These are phyloP conservation scores for Wiebesia pumilae DNA, from an alignment of 1,140 invertebrate genomes.

Conservation along the genomic window DNA sequence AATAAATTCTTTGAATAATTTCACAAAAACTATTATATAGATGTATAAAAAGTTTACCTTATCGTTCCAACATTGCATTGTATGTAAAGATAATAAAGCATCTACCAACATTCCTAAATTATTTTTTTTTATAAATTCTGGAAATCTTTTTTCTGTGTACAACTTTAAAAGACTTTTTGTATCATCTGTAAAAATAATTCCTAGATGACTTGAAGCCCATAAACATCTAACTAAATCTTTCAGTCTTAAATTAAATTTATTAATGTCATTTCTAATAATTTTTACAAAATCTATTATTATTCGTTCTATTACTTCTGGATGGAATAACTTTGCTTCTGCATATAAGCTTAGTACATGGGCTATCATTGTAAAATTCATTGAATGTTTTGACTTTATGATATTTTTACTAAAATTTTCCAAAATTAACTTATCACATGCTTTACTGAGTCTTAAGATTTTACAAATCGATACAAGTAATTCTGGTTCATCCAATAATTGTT, in stretches of 20 bases:
- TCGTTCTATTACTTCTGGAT: slow-evolving; percentile 34
- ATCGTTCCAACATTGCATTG: not conserved
- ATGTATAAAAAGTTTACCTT: slow-evolving; percentile 15
- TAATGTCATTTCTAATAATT: not conserved
- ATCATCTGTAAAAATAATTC: not conserved
- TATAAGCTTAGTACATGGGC: slow-evolving; percentile 54
- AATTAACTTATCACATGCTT: slow-evolving; percentile 26
- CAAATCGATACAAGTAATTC: slow-evolving; percentile 50
- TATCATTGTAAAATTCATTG: slow-evolving; percentile 34
- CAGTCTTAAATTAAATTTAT: not conserved
- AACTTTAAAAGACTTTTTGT: slow-evolving; percentile 10
- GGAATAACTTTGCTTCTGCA: slow-evolving; percentile 36
- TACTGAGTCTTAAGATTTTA: slow-evolving; percentile 52
- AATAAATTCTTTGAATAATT: not conserved
- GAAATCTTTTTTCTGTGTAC: not conserved
- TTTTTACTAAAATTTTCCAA: slow-evolving; percentile 51
- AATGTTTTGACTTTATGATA: slow-evolving; percentile 32
- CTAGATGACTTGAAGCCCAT: slow-evolving; percentile 51
- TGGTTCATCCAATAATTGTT: slow-evolving; percentile 45
- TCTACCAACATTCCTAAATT: slow-evolving; percentile 19
- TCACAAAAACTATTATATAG: not conserved
- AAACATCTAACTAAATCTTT: slow-evolving; percentile 56
- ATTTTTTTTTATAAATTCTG: slow-evolving; percentile 7
- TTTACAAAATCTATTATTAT: slow-evolving; percentile 43
- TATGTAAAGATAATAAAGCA: slow-evolving; percentile 20